Conservation (phyloP, 1,140 invertebrate species). For the Pseudobourletiella spinata region DNA sequence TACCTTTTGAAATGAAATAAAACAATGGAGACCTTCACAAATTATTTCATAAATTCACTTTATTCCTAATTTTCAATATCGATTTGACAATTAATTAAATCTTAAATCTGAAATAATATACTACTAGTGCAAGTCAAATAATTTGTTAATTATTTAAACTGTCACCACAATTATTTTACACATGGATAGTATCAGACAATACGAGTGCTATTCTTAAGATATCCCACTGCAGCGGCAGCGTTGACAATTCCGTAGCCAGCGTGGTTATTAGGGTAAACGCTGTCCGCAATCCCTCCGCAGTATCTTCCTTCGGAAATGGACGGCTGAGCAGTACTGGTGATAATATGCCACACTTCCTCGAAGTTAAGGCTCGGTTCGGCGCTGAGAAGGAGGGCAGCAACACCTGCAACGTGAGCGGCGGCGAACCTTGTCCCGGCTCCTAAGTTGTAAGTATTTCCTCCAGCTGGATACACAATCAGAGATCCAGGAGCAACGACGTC, state of each 20-base stretch:
- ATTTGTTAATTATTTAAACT: no score
- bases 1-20: no score
- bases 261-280: constrained; percentile 9
- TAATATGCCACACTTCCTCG: not conserved
- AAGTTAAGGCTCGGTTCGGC: not conserved
- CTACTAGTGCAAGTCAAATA: no score
- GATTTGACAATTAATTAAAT: no score
- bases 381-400: not conserved
- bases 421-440: not conserved
- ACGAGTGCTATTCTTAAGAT: no score
- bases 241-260: constrained; percentile 13
- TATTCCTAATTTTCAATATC: no score
- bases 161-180: no score
- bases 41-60: no score
- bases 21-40: no score
- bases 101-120: no score
- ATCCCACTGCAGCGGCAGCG: no score
- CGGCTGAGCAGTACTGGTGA: not conserved
- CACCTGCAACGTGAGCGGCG: not conserved
- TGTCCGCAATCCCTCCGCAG: constrained; percentile 2
- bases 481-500: not conserved
- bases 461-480: not conserved
- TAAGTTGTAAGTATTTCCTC: not conserved
- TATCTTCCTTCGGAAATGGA: not conserved
- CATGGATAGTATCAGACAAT: no score